These are phyloP conservation scores for Himalopsyche kuldschensis DNA, from an alignment of 2,888 invertebrate genomes.

Conservation along the genomic window DNA sequence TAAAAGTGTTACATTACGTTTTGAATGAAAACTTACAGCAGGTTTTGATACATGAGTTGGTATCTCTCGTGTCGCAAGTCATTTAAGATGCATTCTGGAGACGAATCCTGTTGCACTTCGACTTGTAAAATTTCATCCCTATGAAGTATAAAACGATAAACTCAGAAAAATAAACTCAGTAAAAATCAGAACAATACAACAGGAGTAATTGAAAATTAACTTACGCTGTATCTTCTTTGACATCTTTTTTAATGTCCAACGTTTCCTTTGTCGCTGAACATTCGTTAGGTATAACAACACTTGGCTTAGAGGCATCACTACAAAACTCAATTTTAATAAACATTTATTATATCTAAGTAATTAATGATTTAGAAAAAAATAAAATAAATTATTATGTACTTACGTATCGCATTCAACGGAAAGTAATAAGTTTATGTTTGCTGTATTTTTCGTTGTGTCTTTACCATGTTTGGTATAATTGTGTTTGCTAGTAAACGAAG, in stretches of 20 bases:
- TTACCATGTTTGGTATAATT: slow-evolving; percentile 33
- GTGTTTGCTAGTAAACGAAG: slow-evolving; percentile 37
- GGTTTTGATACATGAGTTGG: slow-evolving; percentile 51
- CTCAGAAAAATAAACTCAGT: neutral
- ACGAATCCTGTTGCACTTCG: neutral
- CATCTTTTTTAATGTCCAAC: neutral
- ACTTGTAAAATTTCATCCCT: neutral
- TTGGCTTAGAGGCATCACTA: slow-evolving; percentile 15
- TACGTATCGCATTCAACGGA: slow-evolving; percentile 39
- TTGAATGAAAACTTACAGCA: slow-evolving; percentile 48
- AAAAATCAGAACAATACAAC: neutral
- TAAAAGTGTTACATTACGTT: neutral
- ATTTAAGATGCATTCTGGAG: slow-evolving; percentile 50
- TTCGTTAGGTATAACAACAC: neutral
- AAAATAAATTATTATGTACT: slow-evolving; percentile 16
- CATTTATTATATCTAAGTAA: neutral
- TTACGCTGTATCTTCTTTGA: slow-evolving; percentile 8
- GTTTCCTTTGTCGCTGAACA: neutral
- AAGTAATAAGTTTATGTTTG: slow-evolving; percentile 38
- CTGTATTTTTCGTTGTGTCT: slow-evolving; percentile 31
- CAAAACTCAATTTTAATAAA: neutral
- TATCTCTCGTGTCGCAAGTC: slow-evolving; percentile 52
- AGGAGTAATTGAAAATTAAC: neutral
- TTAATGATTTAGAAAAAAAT: neutral
- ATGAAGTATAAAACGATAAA: neutral